These are phyloP conservation scores for Drosophila subobscura DNA, from an alignment of 1,140 invertebrate species.

Conservation along the genomic window DNA sequence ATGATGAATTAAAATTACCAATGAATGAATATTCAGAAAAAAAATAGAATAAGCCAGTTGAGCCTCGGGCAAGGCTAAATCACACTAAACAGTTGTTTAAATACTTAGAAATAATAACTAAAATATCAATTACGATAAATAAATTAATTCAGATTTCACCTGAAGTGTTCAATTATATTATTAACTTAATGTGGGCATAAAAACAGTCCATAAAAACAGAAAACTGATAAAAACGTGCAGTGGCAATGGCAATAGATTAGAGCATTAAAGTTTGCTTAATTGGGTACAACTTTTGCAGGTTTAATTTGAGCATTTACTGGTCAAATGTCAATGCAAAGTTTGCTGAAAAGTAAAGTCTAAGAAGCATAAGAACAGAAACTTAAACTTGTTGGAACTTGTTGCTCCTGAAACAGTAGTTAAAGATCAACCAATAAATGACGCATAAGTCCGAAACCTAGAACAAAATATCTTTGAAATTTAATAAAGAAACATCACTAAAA, in stretches of 20 bases:
- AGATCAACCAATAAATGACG: too few relatives aligned
- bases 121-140: constrained; percentile 1
- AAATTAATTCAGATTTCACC: constrained; percentile 1
- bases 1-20: too few relatives aligned
- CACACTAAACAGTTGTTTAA: constrained; percentile 2
- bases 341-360: too few relatives aligned
- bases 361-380: neutral
- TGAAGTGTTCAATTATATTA: constrained; percentile 6
- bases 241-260: neutral
- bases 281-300: constrained; percentile 14
- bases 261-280: constrained; percentile 14
- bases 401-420: too few relatives aligned
- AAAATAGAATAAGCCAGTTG: too few relatives aligned
- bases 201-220: neutral
- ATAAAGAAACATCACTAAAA: too few relatives aligned
- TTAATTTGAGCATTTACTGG: constrained; percentile 1
- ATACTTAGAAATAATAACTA: neutral
- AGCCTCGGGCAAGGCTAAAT: neutral
- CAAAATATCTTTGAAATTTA: too few relatives aligned
- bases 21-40: too few relatives aligned
- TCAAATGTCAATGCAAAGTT: constrained; percentile 17
- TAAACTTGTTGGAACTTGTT: neutral
- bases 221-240: neutral
- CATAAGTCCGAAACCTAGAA: too few relatives aligned
- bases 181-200: neutral